phyloP scores from a whole-genome alignment of 2,888 invertebrate species.

The Lasioglossum oenotherae region DNA sequence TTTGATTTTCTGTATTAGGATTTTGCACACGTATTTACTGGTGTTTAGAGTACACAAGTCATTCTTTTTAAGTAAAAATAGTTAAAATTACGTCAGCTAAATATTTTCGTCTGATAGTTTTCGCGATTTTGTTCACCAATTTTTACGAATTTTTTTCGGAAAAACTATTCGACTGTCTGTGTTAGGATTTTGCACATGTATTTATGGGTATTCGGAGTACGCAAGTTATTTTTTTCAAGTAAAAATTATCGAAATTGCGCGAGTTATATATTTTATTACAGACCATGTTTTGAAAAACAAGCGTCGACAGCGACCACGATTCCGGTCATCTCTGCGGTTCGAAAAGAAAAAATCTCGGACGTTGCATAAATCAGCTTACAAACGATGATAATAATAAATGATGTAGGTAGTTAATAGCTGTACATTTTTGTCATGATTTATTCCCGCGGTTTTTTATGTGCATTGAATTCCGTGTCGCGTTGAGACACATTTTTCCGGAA shows the following conservation, averaged over 20 bases:
- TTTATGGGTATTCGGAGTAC: fast-evolving
- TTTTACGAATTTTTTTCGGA: too few relatives aligned
- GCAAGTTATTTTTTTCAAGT: too few relatives aligned
- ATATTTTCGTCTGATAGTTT: too few relatives aligned
- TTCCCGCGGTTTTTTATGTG: not conserved
- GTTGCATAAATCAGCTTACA: not conserved
- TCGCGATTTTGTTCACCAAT: too few relatives aligned
- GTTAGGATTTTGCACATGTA: too few relatives aligned
- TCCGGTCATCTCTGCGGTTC: not conserved
- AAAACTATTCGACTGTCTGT: too few relatives aligned
- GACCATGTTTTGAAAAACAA: not conserved
- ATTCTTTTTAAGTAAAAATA: too few relatives aligned
- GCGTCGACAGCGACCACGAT: not conserved
- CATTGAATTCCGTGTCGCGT: not conserved
- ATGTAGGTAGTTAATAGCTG: not conserved
- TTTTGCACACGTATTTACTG: too few relatives aligned
- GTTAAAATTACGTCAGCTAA: too few relatives aligned
- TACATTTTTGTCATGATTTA: not conserved
- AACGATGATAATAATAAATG: not conserved
- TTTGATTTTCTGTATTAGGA: too few relatives aligned
- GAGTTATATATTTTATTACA: not conserved
- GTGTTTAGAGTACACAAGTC: too few relatives aligned
- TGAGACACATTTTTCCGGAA: conserved; percentile 11
- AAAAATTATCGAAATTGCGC: too few relatives aligned
- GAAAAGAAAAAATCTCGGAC: not conserved